Conservation (phyloP, 2,113 vertebrate species). For the Solea senegalensis region DNA sequence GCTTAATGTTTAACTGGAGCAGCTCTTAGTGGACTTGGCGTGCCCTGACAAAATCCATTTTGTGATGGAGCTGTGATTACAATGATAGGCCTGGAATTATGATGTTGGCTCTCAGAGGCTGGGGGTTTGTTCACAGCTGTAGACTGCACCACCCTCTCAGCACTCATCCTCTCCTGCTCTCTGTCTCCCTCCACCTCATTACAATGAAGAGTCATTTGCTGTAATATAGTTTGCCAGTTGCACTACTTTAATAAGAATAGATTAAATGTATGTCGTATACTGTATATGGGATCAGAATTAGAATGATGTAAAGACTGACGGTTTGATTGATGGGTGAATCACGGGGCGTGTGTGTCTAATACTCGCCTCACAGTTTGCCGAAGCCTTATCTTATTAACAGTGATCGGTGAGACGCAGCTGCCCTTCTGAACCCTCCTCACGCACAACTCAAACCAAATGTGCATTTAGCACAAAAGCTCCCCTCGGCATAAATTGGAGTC, state of each 20-base stretch:
- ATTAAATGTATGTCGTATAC: no score
- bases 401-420: conserved; percentile 61
- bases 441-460: conserved; percentile 78
- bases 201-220: conserved; percentile 32
- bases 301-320: conserved; percentile 8
- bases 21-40: conserved; percentile 82
- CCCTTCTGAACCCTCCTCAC: conserved; percentile 61
- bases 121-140: conserved; percentile 73
- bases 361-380: conserved; percentile 37
- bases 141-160: conserved; percentile 53
- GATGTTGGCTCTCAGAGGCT: conserved; percentile 74
- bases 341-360: conserved; percentile 53
- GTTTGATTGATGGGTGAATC: conserved; percentile 22
- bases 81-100: conserved; percentile 81
- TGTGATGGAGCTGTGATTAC: conserved; percentile 83
- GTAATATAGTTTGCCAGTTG: conserved; percentile 27
- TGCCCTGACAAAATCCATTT: conserved; percentile 86
- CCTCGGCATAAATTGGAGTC: conserved; percentile 59
- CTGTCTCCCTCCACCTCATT: conserved; percentile 43
- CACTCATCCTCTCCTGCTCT: conserved; percentile 35
- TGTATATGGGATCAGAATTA: background rate
- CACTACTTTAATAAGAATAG: background rate
- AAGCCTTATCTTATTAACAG: conserved; percentile 61
- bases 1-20: conserved; percentile 77
- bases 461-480: conserved; percentile 63